Base-by-base conservation (phyloP, 2,888 invertebrate genomes). In the Agrenia bidenticulata region DNA sequence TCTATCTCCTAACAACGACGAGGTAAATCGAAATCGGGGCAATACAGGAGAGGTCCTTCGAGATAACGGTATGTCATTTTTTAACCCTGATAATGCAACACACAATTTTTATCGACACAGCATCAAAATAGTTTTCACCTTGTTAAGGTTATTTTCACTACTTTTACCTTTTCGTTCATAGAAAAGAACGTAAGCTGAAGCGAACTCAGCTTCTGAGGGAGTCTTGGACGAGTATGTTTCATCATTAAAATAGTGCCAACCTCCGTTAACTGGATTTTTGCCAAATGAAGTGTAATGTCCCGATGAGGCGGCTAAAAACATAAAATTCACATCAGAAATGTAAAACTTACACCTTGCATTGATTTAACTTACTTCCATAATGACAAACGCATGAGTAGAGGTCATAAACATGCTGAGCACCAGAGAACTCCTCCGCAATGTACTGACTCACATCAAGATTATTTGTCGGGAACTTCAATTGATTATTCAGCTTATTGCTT, bases 381-480 rank as follows among this genome's bases (percentile, higher is more conserved):
- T 87, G 87, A 77, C 86, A 86, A 39, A 87, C 85, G 70, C 84
- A 84, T 50, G 85, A 84, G 77, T 86, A 85, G 9, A 87, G 81
- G 78, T 86, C 84, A 77, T 86, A 87, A 13, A 63, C 65, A 17
- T 64, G 67, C 17, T 72, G 59, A 27, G 72, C 64, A 11, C 68
- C 66, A 24, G 63, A 63, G 61, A 79, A 79, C 50, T 77, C 77
- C 39, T 80, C 80, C 9, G 81, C 80, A 58, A 81, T 78, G 63
- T 80, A 82, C 2, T 82, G 80, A 27, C 82, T 81, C 41, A 86
- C 81, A 70, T 82, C 83, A 27, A 86, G 80, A 56, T 83, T 83
- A 68, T 81, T 82, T 62, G 86, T 78, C 9, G 86, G 86, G 78
- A 86, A 86, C 63, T 82, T 81, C 42, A 87, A 85, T 77, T 84